Conservation (phyloP, 2,888 invertebrate species). For the Adelphocoris suturalis region DNA sequence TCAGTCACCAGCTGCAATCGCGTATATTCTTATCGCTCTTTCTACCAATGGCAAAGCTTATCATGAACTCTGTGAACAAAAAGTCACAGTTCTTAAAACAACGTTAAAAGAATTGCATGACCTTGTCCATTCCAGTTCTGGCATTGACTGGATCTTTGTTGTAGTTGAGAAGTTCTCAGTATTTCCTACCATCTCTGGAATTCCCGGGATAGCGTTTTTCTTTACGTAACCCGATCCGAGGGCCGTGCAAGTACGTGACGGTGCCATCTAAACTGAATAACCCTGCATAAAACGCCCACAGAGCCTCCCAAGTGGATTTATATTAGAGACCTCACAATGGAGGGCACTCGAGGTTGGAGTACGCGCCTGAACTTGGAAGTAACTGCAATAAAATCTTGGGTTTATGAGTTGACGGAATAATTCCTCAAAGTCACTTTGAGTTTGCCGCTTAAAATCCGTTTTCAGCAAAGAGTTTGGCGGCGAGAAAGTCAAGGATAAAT, state of each 20-base stretch:
- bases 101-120: not conserved
- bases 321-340: conserved; percentile 19
- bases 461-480: no score
- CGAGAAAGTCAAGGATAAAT: no score
- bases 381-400: not conserved
- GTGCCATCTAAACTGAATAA: conserved; percentile 23
- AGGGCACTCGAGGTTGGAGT: not conserved
- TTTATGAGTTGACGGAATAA: not conserved
- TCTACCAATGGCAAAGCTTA: not conserved
- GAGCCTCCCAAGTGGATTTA: not conserved
- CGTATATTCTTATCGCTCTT: not conserved
- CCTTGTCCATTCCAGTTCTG: not conserved
- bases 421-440: conserved; percentile 16
- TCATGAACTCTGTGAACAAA: not conserved
- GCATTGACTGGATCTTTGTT: not conserved
- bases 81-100: not conserved
- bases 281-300: conserved; percentile 28
- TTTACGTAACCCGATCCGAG: conserved; percentile 17
- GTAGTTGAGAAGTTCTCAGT: not conserved
- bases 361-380: conserved; percentile 13
- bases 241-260: conserved; percentile 17
- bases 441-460: not conserved
- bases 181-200: not conserved
- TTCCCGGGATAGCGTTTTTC: not conserved
- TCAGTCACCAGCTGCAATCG: no score